Base-by-base conservation (phyloP, 2,113 vertebrate genomes). In the Thamnaconus septentrionalis region DNA sequence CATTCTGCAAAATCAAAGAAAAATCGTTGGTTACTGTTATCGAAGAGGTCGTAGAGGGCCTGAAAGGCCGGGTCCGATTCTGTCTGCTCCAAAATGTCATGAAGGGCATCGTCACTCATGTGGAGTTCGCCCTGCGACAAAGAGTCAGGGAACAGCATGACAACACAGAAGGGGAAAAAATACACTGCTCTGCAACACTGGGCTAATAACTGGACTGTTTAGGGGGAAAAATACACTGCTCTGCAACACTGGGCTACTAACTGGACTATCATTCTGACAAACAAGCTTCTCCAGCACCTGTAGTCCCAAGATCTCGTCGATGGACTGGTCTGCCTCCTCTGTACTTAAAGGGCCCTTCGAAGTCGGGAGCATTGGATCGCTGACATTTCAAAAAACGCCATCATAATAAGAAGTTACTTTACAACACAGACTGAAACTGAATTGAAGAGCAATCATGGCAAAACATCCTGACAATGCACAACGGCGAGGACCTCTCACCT, bases 61-160 rank as follows among this genome's bases (percentile, higher is more conserved):
- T 98, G 96, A 86, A 99, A 99, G 47, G 96, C 97, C 58, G 97
- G 97, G 64, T 99, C 97, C 1, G 96, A 97, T 74, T 98, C 97
- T 0, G 97, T 99, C 82, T 98, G 95, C 69, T 95, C 93, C 69
- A 99, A 82, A 83, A 99, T 99, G 81, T 98, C 97, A 67, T 96
- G 96, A 76, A 99, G 98, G 64, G 95, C 96, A 77, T 96, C 96
- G 68, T 99, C 95, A 64, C 95, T 95, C 97, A 99, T 98, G 56
- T 99, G 97, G 66, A 99, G 96, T 90, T 99, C 97, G 69, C 90
- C 95, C 96, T 99, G 83, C 8, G 55, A 2, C 45, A 6, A 41
- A 59, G 44, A 64, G n/a, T 10, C 0, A 52, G 2, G 4, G 62
- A 57, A 59, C 4, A 9, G 11, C 0, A 43, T 58, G 53, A 55